Base-by-base conservation (phyloP, 2,888 invertebrate genomes). In the Meta bourneti region DNA sequence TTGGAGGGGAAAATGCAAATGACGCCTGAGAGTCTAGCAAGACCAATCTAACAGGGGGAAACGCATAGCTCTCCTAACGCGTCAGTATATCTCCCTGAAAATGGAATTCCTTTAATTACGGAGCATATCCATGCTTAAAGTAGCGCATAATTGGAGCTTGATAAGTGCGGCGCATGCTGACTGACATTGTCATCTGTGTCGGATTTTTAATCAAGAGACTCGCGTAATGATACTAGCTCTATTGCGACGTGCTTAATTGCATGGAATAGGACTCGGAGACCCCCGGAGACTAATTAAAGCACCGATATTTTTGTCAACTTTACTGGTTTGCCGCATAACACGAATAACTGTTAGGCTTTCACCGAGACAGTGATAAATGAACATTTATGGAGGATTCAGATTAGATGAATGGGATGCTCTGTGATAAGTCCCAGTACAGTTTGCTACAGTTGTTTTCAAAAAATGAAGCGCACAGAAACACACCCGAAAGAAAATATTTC, bases 141-240 rank as follows among this genome's bases (percentile, higher is more conserved):
- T 48, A 81, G 48, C 69, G 34, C 80, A 81, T 81, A 81, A 81
- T 81, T 81, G 80, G 80, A 61, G 16, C 80, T 69, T 81, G 80
- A 81, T 54, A 81, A 81, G n/a, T 52, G 7, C 8, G 11, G 34
- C 51, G 34, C 61, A 61, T 6, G 61, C 34, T 75, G 83, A 61
- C 20, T 84, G 83, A 74, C 83, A 84, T 34, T 84, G 83, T 75
- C 83, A 75, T 74, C 83, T 84, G 61, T 84, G 83, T 84, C 74
- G 72, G 20, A 75, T 48, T 74, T 80, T 74, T 49, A 75, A 49
- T 52, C 48, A 74, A 75, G 72, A 75, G 61, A 54, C 61, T 19
- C 16, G 34, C 7, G 52, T 84, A 84, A 84, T 84, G 83, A 84
- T 70, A 74, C 72, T 34, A 52, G 54, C 74, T 61, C 34, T 52